phyloP scores from a whole-genome alignment of 2,113 vertebrate genomes.

The Nothoprocta perdicaria region DNA sequence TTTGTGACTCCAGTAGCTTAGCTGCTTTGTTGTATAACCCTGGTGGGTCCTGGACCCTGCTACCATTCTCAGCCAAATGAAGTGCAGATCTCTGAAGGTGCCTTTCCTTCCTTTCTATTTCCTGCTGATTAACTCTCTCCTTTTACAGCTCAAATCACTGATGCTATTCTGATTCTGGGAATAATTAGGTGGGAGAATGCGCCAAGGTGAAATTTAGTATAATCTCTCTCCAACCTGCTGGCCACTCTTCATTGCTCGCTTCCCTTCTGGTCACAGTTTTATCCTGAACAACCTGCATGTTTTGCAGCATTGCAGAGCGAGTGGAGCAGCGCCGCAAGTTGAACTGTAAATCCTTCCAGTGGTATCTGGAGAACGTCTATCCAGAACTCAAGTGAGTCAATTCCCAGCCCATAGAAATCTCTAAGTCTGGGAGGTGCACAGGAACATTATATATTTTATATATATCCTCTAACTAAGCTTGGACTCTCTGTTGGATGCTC shows the following conservation, averaged over 20 bases:
- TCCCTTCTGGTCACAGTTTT: slow-evolving; percentile 13
- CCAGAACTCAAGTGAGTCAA: slow-evolving; percentile 93
- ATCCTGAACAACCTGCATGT: slow-evolving; percentile 22
- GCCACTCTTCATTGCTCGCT: not conserved
- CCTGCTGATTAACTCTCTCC: not conserved
- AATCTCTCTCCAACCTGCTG: not conserved
- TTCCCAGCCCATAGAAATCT: not conserved
- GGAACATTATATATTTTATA: not conserved
- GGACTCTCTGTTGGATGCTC: not conserved
- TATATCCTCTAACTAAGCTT: not conserved
- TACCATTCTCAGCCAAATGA: not conserved
- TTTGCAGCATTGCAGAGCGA: slow-evolving; percentile 87
- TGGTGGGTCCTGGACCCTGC: not conserved
- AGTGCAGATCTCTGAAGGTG: not conserved
- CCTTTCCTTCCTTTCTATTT: not conserved
- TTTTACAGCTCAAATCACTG: not conserved
- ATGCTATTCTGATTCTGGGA: not conserved
- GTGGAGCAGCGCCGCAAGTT: slow-evolving; percentile 89
- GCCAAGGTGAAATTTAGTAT: not conserved
- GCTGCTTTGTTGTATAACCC: not conserved
- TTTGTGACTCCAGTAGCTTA: not conserved
- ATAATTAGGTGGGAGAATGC: not conserved
- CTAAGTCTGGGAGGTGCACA: not conserved
- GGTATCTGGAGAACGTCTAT: slow-evolving; percentile 98
- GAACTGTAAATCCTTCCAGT: slow-evolving; percentile 96